Conservation (phyloP, 2,888 invertebrate species). For the Calameuta pallipes region DNA sequence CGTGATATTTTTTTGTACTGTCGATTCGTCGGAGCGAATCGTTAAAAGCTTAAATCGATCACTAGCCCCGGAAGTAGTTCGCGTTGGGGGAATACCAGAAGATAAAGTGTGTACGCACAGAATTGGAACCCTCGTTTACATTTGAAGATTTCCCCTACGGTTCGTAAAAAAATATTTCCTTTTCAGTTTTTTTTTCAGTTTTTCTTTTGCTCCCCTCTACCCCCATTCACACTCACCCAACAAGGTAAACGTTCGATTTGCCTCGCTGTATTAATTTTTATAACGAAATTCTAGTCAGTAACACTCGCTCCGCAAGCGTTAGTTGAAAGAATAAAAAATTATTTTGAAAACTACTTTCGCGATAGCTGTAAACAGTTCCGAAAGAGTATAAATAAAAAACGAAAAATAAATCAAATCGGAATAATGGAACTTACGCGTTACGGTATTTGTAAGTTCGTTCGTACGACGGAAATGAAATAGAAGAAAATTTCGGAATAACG, state of each 20-base stretch:
- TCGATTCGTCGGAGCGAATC: background rate
- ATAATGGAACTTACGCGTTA: too few species aligned
- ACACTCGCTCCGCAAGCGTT: background rate
- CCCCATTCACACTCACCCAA: background rate
- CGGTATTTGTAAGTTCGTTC: too few species aligned
- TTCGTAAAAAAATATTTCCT: background rate
- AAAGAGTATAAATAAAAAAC: background rate
- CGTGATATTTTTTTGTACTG: slow-evolving; percentile 15
- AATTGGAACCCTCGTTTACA: slow-evolving; percentile 5
- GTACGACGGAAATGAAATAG: background rate
- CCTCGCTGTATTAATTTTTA: background rate
- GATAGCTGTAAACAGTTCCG: background rate
- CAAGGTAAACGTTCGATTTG: background rate
- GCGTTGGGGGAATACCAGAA: background rate
- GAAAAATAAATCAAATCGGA: background rate
- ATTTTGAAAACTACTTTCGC: background rate
- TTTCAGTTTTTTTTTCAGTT: background rate
- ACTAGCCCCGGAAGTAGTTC: background rate
- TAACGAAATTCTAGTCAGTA: background rate
- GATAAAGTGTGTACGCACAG: background rate
- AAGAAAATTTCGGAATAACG: background rate
- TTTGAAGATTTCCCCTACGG: slow-evolving; percentile 18
- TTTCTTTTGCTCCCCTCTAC: background rate
- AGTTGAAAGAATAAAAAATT: background rate
- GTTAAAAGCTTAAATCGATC: background rate